Percentiles rank a stretch among this genome's conserved stretches.
These are phyloP conservation scores for Seira musarum DNA, from an alignment of 2,888 invertebrate genomes.

Conservation along the genomic window DNA sequence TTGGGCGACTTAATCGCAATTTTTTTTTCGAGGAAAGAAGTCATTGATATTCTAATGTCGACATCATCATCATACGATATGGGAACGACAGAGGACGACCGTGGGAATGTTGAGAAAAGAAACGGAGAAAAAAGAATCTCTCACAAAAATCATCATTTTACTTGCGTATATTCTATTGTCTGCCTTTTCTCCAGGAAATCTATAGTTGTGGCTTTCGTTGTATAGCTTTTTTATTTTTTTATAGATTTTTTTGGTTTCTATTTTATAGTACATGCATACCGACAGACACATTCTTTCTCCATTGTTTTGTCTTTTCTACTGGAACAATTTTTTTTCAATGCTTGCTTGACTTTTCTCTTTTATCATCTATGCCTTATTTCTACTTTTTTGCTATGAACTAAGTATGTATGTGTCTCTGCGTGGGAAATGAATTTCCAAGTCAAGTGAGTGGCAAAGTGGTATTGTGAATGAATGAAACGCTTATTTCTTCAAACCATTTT, in stretches of 20 bases:
- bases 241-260: conserved; percentile 3
- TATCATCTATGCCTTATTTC: background rate
- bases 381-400: too few species aligned
- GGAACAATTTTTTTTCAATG: too few species aligned
- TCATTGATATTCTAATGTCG: conserved; percentile 54
- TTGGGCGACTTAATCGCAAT: conserved; percentile 35
- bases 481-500: background rate
- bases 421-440: conserved; percentile 49
- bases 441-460: conserved; percentile 50
- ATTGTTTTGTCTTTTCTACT: background rate
- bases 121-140: conserved; percentile 14
- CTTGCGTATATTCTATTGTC: too few species aligned
- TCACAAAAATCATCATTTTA: conserved; percentile 2
- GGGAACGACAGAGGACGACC: conserved; percentile 17
- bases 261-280: background rate
- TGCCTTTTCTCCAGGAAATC: too few species aligned
- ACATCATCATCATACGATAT: conserved; percentile 38
- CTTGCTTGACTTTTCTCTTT: conserved; percentile 22
- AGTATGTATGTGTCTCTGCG: background rate
- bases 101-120: conserved; percentile 31
- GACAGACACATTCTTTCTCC: background rate
- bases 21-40: background rate
- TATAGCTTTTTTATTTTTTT: background rate
- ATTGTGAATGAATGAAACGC: conserved; percentile 38
- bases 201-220: too few species aligned